Evolutionary conservation across 2,888 invertebrate genomes (phyloP).

Genomic region (Xanthia togata): DNA sequence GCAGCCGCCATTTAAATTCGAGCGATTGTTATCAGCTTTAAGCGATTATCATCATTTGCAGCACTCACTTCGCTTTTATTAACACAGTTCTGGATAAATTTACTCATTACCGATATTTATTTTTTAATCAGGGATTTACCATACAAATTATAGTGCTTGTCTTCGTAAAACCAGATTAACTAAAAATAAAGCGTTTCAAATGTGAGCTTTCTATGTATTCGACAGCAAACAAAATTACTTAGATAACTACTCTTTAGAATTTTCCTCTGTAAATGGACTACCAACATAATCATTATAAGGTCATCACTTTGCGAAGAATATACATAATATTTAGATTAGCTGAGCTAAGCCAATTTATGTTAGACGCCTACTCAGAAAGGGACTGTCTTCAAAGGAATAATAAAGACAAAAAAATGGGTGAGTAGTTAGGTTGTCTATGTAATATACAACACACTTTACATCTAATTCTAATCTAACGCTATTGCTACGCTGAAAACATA

Average conservation of each 20-base stretch:
- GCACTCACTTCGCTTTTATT: constrained; percentile 15
- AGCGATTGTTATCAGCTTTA: constrained; percentile 35
- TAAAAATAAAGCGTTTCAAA: neutral
- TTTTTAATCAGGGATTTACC: neutral
- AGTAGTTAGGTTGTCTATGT: neutral
- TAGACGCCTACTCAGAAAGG: neutral
- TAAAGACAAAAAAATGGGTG: neutral
- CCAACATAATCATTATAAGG: neutral
- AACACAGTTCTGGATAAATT: constrained; percentile 7
- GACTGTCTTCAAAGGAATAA: neutral
- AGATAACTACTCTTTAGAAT: neutral
- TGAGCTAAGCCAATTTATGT: neutral
- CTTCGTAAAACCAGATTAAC: neutral
- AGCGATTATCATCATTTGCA: constrained; percentile 22
- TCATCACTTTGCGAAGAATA: constrained; percentile 18
- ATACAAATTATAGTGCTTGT: neutral
- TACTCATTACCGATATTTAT: neutral
- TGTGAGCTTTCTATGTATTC: neutral
- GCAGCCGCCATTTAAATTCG: constrained; percentile 24
- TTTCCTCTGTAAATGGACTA: neutral
- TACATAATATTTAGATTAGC: constrained; percentile 16
- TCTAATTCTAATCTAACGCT: neutral
- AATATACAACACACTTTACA: neutral
- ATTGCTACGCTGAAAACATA: neutral
- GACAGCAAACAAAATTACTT: neutral